A percentile compares a stretch with the other conserved stretches of the same genome.
Evolutionary conservation across 2,797 vertebrate species (phyloP).

Genomic region (Enteromius thamalakanensis): DNA sequence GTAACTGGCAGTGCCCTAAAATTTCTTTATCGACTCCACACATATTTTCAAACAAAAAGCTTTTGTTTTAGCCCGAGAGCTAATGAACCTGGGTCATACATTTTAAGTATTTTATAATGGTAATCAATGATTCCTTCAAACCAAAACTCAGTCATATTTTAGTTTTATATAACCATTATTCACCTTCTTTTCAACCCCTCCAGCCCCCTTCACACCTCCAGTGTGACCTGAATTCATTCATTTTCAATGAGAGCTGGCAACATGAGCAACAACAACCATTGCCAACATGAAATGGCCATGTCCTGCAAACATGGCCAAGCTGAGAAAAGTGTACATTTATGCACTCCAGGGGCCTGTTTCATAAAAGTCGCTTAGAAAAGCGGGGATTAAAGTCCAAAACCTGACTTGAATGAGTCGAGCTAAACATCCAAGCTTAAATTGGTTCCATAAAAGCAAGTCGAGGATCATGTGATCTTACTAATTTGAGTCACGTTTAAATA

Average conservation of each 20-base stretch:
- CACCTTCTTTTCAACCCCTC: not conserved
- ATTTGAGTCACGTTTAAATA: no score
- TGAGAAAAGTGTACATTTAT: not conserved
- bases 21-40: constrained; percentile 24
- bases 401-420: no score
- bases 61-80: constrained; percentile 29
- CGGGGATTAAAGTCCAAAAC: no score
- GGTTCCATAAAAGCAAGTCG: no score
- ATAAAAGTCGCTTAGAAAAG: no score
- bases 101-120: not conserved
- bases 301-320: not conserved
- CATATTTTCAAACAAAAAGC: constrained; percentile 29
- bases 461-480: no score
- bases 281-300: not conserved
- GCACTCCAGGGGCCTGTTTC: no score
- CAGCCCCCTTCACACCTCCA: not conserved
- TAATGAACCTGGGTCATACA: not conserved
- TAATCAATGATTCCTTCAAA: not conserved
- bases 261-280: not conserved
- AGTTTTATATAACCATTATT: not conserved
- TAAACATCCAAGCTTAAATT: no score
- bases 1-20: constrained; percentile 36
- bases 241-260: constrained; percentile 20
- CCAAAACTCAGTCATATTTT: not conserved
- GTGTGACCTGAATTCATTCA: not conserved